These are phyloP conservation scores for Drosophila borealis DNA, from an alignment of 2,888 invertebrate genomes.

Conservation along the genomic window DNA sequence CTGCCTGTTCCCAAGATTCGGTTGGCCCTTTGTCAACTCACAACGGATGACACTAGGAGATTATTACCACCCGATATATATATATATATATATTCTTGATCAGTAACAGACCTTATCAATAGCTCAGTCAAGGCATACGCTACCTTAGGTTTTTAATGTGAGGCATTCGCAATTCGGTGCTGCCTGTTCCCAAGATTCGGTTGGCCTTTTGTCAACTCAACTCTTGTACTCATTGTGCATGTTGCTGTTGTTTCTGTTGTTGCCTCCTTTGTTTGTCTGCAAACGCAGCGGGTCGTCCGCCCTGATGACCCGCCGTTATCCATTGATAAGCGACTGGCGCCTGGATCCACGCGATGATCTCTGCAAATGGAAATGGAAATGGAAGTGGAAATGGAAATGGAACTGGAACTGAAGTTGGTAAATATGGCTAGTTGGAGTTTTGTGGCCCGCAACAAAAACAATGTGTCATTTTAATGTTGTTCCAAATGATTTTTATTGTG, in stretches of 20 bases:
- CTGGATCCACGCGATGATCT: constrained; percentile 29
- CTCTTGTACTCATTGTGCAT: constrained; percentile 42
- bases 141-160: neutral
- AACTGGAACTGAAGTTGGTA: neutral
- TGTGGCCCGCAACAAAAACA: constrained; percentile 25
- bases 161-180: neutral
- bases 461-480: constrained; percentile 77
- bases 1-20: neutral
- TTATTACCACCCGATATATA: neutral
- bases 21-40: constrained; percentile 59
- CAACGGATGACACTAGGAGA: too few species aligned
- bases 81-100: neutral
- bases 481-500: constrained; percentile 68
- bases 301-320: constrained; percentile 45
- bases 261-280: constrained; percentile 38
- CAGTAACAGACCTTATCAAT: too few species aligned
- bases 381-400: neutral
- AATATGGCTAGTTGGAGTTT: neutral
- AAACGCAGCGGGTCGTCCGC: constrained; percentile 62
- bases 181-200: neutral
- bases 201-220: constrained; percentile 62
- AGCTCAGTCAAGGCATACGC: too few species aligned
- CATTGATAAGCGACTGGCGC: constrained; percentile 65
- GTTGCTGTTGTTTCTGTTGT: constrained; percentile 23
- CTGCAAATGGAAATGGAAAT: constrained; percentile 13